Conservation (phyloP, 2,113 vertebrate genomes). For the Alethe diademata region DNA sequence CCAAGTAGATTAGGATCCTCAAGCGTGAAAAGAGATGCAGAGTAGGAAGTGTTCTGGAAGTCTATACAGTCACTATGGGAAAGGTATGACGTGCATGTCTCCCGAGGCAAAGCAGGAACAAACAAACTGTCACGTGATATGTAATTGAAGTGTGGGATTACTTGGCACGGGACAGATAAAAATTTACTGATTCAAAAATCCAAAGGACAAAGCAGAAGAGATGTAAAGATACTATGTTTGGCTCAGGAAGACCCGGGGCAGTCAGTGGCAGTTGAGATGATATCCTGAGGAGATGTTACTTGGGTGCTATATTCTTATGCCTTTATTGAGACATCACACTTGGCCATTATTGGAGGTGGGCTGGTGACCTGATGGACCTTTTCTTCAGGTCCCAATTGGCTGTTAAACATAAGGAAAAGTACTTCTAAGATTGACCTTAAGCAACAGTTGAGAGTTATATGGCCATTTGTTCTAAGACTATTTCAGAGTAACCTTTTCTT, state of each 20-base stretch:
- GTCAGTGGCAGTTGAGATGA: neutral
- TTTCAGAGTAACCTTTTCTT: constrained; percentile 21
- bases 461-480: neutral
- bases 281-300: neutral
- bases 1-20: neutral
- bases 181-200: neutral
- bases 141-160: neutral
- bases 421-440: neutral
- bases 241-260: neutral
- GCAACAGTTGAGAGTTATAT: neutral
- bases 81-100: neutral
- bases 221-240: neutral
- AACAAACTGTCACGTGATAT: rapidly evolving
- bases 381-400: neutral
- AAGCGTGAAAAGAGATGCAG: neutral
- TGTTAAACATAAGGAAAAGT: neutral
- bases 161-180: neutral
- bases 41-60: neutral
- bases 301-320: neutral
- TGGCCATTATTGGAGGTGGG: neutral
- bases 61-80: neutral
- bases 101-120: neutral
- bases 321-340: neutral
- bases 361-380: neutral
- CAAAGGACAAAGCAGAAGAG: neutral